Evolutionary conservation across 2,113 vertebrate genomes (phyloP).

Genomic region (Haliaeetus leucogaster): DNA sequence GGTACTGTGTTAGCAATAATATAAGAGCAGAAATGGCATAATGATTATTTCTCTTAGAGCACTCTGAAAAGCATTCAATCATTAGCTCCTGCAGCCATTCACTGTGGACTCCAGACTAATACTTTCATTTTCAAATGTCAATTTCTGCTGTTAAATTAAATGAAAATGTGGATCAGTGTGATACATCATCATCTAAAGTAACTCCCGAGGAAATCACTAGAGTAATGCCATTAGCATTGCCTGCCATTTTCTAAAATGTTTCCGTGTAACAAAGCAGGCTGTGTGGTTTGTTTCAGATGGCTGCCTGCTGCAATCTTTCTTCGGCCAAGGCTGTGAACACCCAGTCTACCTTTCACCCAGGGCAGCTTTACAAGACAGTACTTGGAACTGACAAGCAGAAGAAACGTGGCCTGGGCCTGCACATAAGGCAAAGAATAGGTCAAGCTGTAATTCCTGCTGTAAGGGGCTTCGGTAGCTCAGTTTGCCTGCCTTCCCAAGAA

Average conservation of each 20-base stretch:
- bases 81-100: neutral
- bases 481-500: neutral
- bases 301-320: neutral
- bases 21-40: neutral
- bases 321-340: neutral
- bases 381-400: neutral
- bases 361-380: neutral
- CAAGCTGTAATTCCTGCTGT: neutral
- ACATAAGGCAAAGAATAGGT: neutral
- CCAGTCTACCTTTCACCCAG: neutral
- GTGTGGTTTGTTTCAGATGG: neutral
- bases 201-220: constrained; percentile 6
- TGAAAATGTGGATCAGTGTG: constrained; percentile 20
- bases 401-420: neutral
- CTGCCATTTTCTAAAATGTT: constrained; percentile 1
- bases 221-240: neutral
- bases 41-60: neutral
- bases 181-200: constrained; percentile 53
- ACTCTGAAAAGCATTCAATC: neutral
- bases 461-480: neutral
- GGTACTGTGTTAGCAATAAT: neutral
- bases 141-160: constrained; percentile 51
- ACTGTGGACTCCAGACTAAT: neutral
- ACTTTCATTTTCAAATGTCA: constrained; percentile 39
- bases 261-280: neutral